A percentile compares a stretch with the other conserved stretches of the same genome.
These are phyloP conservation scores for Sebastes oblongus DNA, from an alignment of 2,797 vertebrate genomes.

Conservation along the genomic window DNA sequence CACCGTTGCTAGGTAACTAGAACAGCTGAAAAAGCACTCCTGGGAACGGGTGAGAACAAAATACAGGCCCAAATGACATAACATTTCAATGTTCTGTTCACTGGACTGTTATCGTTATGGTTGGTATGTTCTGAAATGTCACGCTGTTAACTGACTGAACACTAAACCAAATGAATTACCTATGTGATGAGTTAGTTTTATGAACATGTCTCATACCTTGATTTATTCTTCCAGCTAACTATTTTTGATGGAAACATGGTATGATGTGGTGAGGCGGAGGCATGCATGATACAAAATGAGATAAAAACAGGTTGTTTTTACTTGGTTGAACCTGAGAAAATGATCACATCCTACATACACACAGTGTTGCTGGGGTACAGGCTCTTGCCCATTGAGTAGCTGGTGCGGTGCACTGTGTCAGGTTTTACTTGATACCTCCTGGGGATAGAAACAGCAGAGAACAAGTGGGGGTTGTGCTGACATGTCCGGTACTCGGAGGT, in stretches of 20 bases:
- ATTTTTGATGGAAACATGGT: background rate
- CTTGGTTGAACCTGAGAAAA: background rate
- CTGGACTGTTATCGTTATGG: background rate
- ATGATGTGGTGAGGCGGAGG: background rate
- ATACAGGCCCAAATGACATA: background rate
- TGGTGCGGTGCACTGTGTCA: constrained; percentile 22
- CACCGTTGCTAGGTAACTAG: constrained; percentile 61
- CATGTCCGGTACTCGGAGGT: constrained; percentile 49
- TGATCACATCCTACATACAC: background rate
- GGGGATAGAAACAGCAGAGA: constrained; percentile 41
- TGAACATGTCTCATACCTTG: background rate
- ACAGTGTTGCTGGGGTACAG: constrained; percentile 58
- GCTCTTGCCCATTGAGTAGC: constrained; percentile 47
- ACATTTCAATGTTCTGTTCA: background rate
- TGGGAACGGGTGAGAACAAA: constrained; percentile 19
- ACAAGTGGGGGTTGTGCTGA: constrained; percentile 52
- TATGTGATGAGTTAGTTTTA: background rate
- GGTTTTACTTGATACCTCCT: constrained; percentile 46
- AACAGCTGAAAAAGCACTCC: constrained; percentile 23
- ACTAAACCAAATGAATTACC: background rate
- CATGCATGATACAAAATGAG: background rate
- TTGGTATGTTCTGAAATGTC: background rate
- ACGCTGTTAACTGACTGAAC: background rate
- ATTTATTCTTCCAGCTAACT: background rate
- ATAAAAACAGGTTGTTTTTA: background rate